Evolutionary conservation across 2,797 vertebrate species (phyloP), one percentile per base, ranked within the genome.

Genomic region (Anableps anableps): DNA sequence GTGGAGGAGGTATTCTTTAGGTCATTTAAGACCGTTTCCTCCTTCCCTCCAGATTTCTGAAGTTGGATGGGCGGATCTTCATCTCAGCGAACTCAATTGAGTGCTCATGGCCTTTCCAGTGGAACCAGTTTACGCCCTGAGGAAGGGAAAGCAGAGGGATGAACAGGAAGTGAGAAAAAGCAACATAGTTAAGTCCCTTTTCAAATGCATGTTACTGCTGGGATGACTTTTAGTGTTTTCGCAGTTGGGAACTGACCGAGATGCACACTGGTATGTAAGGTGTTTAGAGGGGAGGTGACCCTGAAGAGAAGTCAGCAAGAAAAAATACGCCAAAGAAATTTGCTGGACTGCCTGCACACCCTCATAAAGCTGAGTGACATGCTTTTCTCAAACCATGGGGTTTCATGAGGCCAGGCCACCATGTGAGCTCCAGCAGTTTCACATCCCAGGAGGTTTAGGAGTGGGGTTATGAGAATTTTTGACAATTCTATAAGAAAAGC

Each of bases 91-190:
- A 99, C 80, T 97, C 92, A 83, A 99, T 97, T 2, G 98, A 99
- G 74, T 99, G 95, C 77, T 99, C 97, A 0, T 99, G 98, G 66
- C 98, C 98, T 78, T 97, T 99, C 98, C 98, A 99, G 88, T 99
- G 98, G 96, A 98, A 99, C 98, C 98, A 99, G 94, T 99, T 99
- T 80, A 99, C 95, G 0, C 98, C 98, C 98, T 99, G 92, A 43
- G 34, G 53, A 60, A 71, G 68, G 74, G 41, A 74, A 77, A 23
- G 62, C 31, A 1, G 81, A 64, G 0, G 43, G 4, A 77, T 5
- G 6, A 58, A 3, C 34, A 75, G 16, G 1, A 21, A 34, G 41
- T 53, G 74, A 43, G 48, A 51, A 17, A 38, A 6, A 36, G 29
- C 29, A 51, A 9, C 21, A 23, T 2, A 23, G 3, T 13, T 9